Evolutionary conservation across 2,888 invertebrate genomes (phyloP), one percentile per base, ranked within the genome.

Genomic region (Andrena minutula): DNA sequence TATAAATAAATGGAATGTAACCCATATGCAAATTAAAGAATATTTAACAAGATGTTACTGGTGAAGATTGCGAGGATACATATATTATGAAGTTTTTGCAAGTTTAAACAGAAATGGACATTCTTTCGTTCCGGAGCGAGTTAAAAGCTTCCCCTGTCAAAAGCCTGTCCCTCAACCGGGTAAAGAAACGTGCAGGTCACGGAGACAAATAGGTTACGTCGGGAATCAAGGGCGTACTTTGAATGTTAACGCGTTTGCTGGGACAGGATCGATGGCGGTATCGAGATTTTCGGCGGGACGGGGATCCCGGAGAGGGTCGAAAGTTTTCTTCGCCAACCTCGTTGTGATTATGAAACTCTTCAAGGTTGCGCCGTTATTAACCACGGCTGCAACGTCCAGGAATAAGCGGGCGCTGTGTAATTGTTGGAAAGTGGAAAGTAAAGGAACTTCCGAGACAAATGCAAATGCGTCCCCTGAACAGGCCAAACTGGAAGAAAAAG

Each of bases 161-260:
- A 28, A 58, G 32, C 32, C 65, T 20, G 32, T 56, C 63, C 16
- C 16, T 8, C 26, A n/a, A n/a, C 28, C 47, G 47, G 32, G 12
- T 23, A 58, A 74, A 51, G 51, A 61, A 73, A 75, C 58, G 30
- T 49, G 70, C 23, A 47, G 56, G 69, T 66, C 35, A 61, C 53
- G 47, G 51, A 79, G 75, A 83, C 85, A 75, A 81, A 86, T 85
- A 68, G 74, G 72, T 58, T 32, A 53, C 61, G 77, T 58, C 68
- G 51, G 53, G 60, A 75, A 79, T 79, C 73, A 79, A 74, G 75
- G 71, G 64, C 77, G 71, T 75, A 77, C 60, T 35, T 75, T 79
- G 85, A 86, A 86, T 86, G 77, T 85, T 79, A 82, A 83, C 71
- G 58, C 63, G 58, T 81, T 61, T 70, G 10, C 16, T 8, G 51